Base-by-base conservation (phyloP, 2,797 vertebrate species). In the Cossypha niveicapilla region DNA sequence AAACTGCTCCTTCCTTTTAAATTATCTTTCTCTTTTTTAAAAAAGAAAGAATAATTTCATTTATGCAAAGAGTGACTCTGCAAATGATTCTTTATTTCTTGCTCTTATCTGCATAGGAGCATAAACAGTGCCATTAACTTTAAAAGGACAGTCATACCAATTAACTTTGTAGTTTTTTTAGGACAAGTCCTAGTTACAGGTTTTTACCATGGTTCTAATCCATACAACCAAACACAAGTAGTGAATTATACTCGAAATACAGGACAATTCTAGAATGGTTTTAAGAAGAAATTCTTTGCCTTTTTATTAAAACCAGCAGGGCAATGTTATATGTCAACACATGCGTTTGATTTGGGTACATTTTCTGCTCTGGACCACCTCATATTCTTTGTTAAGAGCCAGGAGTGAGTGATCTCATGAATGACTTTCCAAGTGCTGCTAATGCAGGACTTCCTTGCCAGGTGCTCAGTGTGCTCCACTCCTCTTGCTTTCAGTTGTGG, bases 301-400 rank as follows among this genome's bases (percentile, higher is more conserved):
- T 86, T 90, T 92, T 80, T 34, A 74, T 95, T 90, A 90, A 96
- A 96, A 76, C 79, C 60, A 85, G 50, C 19, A 54, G 56, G 35
- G 8, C 75, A 80, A 87, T 74, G 27, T 42, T 94, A 4, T 67
- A 67, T 77, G 66, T 76, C 35, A 88, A 65, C 94, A 97, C 35
- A 91, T 92, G 94, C 72, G 16, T 93, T 97, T 96, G 80, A 95
- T 97, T 94, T 95, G 84, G 76, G 18, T 67, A 12, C 10, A 9
- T 93, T 96, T 95, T 97, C 92, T 48, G 25, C 82, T 94, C 91
- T 97, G 91, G 96, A 93, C 70, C 84, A 94, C 86, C 67, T 96
- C 93, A 47, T 74, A 42, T 15, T 92, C 89, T 91, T 94, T 85
- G 80, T 57, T 73, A 41, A 83, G 74, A 91, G 78, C 95, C 90